Percentiles rank a stretch among this genome's conserved stretches.
phyloP scores from a whole-genome alignment of 2,888 invertebrate genomes.

The Drosophila anomelani region DNA sequence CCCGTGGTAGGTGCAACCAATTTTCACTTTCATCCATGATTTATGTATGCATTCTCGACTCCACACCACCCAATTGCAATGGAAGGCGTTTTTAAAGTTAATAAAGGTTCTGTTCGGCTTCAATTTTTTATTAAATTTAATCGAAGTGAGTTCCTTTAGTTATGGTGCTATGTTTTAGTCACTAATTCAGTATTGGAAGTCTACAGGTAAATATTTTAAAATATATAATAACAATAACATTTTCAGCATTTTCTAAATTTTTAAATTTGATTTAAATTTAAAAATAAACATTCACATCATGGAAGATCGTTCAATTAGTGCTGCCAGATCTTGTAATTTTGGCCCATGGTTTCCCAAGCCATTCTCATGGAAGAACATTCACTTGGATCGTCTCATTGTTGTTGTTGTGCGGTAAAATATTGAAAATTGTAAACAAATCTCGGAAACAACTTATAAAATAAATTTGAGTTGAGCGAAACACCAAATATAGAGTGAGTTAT shows the following conservation, averaged over 20 bases:
- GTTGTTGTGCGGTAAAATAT: constrained; percentile 10
- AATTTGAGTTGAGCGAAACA: neutral
- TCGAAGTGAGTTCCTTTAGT: neutral
- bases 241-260: neutral
- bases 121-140: neutral
- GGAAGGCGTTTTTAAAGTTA: constrained; percentile 43
- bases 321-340: neutral
- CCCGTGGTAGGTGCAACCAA: constrained; percentile 43
- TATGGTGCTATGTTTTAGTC: no score
- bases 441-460: no score
- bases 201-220: no score
- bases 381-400: neutral
- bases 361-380: neutral
- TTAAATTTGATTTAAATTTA: neutral
- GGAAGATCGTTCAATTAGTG: neutral
- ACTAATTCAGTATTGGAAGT: no score
- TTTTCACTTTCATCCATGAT: constrained; percentile 60
- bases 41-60: constrained; percentile 39
- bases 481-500: neutral
- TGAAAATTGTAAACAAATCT: neutral
- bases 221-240: no score
- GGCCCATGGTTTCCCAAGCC: neutral
- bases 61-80: constrained; percentile 10
- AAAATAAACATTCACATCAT: no score
- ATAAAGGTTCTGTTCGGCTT: constrained; percentile 7